These are phyloP conservation scores for Ormyrus pomaceus DNA, from an alignment of 2,888 invertebrate genomes.

Conservation along the genomic window DNA sequence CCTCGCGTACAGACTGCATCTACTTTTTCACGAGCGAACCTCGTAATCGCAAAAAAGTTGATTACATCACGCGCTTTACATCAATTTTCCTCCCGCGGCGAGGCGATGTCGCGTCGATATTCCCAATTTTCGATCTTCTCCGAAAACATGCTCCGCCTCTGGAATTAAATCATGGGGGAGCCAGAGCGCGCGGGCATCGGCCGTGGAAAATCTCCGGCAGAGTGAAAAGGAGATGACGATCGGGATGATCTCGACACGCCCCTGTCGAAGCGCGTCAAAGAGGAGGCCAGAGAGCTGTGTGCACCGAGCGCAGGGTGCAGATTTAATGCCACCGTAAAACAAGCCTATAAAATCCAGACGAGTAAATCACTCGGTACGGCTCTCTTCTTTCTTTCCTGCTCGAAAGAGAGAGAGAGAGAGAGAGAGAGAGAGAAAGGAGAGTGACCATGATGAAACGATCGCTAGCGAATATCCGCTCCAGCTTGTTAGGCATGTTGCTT, in stretches of 20 bases:
- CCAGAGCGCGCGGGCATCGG: not conserved
- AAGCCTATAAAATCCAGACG: conserved; percentile 15
- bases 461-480: not conserved
- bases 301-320: not conserved
- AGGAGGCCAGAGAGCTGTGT: too few relatives aligned
- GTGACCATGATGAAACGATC: not conserved
- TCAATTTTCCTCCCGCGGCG: too few relatives aligned
- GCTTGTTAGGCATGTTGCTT: too few relatives aligned
- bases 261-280: conserved; percentile 5
- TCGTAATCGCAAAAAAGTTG: too few relatives aligned
- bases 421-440: too few relatives aligned
- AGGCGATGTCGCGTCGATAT: too few relatives aligned
- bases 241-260: not conserved
- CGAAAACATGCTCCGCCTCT: not conserved
- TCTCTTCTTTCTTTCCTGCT: not conserved
- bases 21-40: too few relatives aligned
- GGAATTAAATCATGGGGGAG: conserved; percentile 12
- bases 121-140: not conserved
- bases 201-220: too few relatives aligned
- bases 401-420: too few relatives aligned
- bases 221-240: conserved; percentile 1
- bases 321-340: conserved; percentile 33
- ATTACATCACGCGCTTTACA: too few relatives aligned
- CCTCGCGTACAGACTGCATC: too few relatives aligned
- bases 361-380: conserved; percentile 12